A percentile compares a stretch with the other conserved stretches of the same genome.
These are phyloP conservation scores for Fistularia commersonii DNA, from an alignment of 2,797 vertebrate genomes.

Conservation along the genomic window DNA sequence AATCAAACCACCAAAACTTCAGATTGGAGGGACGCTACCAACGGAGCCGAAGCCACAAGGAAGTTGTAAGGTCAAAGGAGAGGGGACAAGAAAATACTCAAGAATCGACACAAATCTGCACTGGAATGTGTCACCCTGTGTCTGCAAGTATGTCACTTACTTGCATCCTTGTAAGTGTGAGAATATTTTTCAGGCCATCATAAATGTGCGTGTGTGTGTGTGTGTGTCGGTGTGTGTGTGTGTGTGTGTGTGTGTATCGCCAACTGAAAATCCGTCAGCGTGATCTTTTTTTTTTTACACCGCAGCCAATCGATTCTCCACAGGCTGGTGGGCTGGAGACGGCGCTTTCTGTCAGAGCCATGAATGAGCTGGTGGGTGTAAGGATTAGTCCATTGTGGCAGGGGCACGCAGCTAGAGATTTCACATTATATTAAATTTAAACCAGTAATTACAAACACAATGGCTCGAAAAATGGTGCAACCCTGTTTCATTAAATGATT, in stretches of 20 bases:
- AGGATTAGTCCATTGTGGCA: constrained; percentile 5
- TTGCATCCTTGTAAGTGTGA: constrained; percentile 5
- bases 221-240: constrained; percentile 7
- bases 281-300: constrained; percentile 40
- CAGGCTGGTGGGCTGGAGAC: constrained; percentile 10
- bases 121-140: too few relatives aligned
- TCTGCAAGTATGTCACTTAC: background rate
- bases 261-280: constrained; percentile 26
- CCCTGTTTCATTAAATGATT: constrained; percentile 29
- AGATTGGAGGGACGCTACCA: too few relatives aligned
- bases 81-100: too few relatives aligned
- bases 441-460: constrained; percentile 6
- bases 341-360: constrained; percentile 1
- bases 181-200: background rate
- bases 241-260: constrained; percentile 9
- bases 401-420: constrained; percentile 2
- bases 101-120: background rate
- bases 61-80: too few relatives aligned
- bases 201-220: constrained; percentile 7
- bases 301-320: constrained; percentile 61
- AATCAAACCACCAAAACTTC: too few relatives aligned
- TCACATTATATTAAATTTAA: constrained; percentile 13
- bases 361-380: constrained; percentile 49
- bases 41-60: too few relatives aligned
- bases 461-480: constrained; percentile 35